phyloP scores from a whole-genome alignment of 2,888 invertebrate genomes.

The Melinaea marsaeus region DNA sequence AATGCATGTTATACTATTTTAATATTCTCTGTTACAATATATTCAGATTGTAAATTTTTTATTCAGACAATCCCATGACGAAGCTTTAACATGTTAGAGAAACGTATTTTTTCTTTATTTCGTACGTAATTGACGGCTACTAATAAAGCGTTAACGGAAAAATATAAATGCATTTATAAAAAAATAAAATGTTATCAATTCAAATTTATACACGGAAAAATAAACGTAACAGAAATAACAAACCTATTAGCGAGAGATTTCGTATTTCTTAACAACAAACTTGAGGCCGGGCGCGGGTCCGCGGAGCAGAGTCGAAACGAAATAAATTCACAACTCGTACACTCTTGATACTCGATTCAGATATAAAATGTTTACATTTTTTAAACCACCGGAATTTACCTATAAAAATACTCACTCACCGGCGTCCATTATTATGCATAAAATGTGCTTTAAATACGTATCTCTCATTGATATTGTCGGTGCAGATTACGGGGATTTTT shows the following conservation, averaged over 20 bases:
- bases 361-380: constrained; percentile 34
- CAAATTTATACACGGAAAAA: too few relatives aligned
- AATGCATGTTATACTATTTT: too few relatives aligned
- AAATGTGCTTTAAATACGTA: constrained; percentile 47
- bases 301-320: constrained; percentile 3
- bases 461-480: constrained; percentile 70
- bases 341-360: constrained; percentile 24
- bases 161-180: too few relatives aligned
- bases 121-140: too few relatives aligned
- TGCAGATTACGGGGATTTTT: constrained; percentile 72
- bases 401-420: constrained; percentile 38
- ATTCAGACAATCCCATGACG: too few relatives aligned
- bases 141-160: too few relatives aligned
- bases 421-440: constrained; percentile 44
- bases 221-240: background rate
- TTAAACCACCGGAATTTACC: constrained; percentile 33
- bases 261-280: constrained; percentile 1
- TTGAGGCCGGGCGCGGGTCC: background rate
- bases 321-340: constrained; percentile 14
- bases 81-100: too few relatives aligned
- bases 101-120: too few relatives aligned
- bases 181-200: too few relatives aligned
- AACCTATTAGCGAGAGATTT: background rate
- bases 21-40: too few relatives aligned
- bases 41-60: too few relatives aligned